A percentile compares a stretch with the other conserved stretches of the same genome.
phyloP scores from a whole-genome alignment of 1,140 invertebrate genomes.

The Neodiprion pinetum region DNA sequence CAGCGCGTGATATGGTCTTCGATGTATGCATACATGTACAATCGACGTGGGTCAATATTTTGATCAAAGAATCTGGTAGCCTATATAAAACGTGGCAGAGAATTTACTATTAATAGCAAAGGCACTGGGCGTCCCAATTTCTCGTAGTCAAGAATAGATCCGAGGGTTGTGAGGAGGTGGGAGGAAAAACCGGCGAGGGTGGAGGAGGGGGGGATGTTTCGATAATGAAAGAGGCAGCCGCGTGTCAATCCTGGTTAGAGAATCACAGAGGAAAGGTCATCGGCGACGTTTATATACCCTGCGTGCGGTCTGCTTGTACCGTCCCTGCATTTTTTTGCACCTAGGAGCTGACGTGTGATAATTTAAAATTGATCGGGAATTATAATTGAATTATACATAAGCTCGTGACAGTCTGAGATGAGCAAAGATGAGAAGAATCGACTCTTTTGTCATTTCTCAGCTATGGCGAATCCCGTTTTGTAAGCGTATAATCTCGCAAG shows the following conservation, averaged over 20 bases:
- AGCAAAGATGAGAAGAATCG: too few species aligned
- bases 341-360: too few species aligned
- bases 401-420: too few species aligned
- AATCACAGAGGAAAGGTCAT: neutral
- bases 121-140: constrained; percentile 3
- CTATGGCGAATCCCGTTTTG: too few species aligned
- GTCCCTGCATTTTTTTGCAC: too few species aligned
- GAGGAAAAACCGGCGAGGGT: too few species aligned
- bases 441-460: too few species aligned
- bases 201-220: neutral
- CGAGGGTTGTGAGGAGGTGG: neutral
- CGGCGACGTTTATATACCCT: neutral
- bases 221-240: constrained; percentile 4
- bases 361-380: too few species aligned
- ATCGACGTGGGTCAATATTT: neutral
- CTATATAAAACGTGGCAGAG: neutral
- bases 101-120: constrained; percentile 8
- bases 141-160: neutral
- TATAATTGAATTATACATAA: too few species aligned
- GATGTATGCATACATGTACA: neutral
- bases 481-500: too few species aligned
- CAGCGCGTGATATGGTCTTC: too few species aligned
- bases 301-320: too few species aligned
- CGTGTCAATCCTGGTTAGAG: neutral
- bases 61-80: neutral